These are phyloP conservation scores for Colostygia pectinataria DNA, from an alignment of 2,888 invertebrate genomes.

Conservation along the genomic window DNA sequence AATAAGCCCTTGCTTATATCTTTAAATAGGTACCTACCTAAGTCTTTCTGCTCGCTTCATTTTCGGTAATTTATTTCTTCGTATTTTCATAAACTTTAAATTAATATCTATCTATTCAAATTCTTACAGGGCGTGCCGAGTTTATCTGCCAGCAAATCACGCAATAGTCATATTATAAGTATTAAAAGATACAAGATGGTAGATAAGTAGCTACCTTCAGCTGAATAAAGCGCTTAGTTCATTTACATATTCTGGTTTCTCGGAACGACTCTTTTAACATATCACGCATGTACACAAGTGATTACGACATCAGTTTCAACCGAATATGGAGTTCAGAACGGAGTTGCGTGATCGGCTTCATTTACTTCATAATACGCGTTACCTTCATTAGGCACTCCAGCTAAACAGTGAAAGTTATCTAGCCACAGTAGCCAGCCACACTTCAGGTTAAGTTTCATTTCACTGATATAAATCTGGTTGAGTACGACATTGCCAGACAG, in stretches of 20 bases:
- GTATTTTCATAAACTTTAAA: too few species aligned
- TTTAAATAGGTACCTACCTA: too few species aligned
- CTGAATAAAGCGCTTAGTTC: background rate
- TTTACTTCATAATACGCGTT: constrained; percentile 19
- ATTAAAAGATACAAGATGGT: too few species aligned
- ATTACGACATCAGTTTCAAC: constrained; percentile 10
- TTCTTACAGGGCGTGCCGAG: too few species aligned
- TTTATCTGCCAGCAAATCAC: too few species aligned
- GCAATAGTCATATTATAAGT: too few species aligned
- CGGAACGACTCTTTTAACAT: constrained; percentile 5
- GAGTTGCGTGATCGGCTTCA: constrained; percentile 13
- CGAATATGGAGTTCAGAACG: constrained; percentile 8
- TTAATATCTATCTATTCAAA: too few species aligned
- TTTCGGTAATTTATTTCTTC: too few species aligned
- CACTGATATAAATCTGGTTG: constrained; percentile 62
- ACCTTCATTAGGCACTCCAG: constrained; percentile 40
- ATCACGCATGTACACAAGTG: constrained; percentile 6
- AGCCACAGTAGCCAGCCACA: constrained; percentile 12
- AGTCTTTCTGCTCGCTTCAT: too few species aligned
- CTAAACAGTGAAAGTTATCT: constrained; percentile 61
- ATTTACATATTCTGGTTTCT: constrained; percentile 5
- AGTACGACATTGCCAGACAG: constrained; percentile 53
- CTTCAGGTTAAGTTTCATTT: constrained; percentile 66
- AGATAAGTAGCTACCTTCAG: too few species aligned
- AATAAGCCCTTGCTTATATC: too few species aligned